Evolutionary conservation across 2,797 vertebrate species (phyloP).

Genomic region (Megaceryle alcyon): DNA sequence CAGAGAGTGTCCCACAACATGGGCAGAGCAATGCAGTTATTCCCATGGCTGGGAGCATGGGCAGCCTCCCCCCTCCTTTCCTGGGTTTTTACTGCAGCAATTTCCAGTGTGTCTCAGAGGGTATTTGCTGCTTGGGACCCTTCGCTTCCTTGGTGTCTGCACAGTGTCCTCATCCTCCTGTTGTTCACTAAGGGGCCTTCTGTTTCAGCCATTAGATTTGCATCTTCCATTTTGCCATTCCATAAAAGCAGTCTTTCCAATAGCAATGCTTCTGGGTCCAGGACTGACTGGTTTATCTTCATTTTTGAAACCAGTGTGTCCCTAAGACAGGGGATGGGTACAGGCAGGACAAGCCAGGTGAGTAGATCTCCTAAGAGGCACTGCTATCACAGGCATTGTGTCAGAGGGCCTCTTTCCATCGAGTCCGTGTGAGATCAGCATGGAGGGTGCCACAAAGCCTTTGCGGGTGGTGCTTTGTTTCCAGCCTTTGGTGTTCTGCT

Average conservation of each 20-base stretch:
- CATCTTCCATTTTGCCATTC: not conserved
- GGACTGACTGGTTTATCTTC: not conserved
- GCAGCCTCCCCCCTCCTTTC: not conserved
- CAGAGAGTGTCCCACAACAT: accelerated
- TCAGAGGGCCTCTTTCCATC: accelerated
- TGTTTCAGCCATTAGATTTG: not conserved
- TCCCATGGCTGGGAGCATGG: accelerated
- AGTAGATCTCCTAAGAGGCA: not conserved
- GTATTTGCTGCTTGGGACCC: not conserved
- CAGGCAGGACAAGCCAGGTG: accelerated
- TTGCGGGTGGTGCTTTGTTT: not conserved
- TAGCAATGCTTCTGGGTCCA: not conserved
- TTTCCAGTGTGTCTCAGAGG: not conserved
- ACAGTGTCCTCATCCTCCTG: not conserved
- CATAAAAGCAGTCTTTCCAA: not conserved
- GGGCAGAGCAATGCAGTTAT: not conserved
- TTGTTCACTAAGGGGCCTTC: not conserved
- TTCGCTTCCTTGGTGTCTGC: not conserved
- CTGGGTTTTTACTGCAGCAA: not conserved
- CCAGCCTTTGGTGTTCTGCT: not conserved
- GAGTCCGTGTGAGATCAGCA: not conserved
- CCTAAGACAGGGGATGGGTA: not conserved
- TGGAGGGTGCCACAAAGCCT: not conserved
- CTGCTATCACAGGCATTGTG: not conserved
- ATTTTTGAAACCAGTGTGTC: not conserved